Percentiles rank a stretch among this genome's conserved stretches.
These are phyloP conservation scores for Malachius bipustulatus DNA, from an alignment of 2,888 invertebrate genomes.

Conservation along the genomic window DNA sequence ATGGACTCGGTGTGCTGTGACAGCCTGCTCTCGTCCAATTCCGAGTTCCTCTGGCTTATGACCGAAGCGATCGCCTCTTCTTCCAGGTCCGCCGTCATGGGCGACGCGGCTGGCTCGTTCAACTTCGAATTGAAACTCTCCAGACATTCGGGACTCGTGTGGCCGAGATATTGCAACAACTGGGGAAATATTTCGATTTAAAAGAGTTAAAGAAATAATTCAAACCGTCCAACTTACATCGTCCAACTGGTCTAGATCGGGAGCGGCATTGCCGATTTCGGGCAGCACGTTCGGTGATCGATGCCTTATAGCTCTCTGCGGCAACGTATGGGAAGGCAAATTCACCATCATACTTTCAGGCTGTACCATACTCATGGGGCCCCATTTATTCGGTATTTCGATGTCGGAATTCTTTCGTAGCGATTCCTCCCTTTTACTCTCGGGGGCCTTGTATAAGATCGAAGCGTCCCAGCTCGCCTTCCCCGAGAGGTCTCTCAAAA, in stretches of 20 bases:
- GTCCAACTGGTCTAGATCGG: conserved; percentile 84
- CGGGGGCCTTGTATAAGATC: conserved; percentile 71
- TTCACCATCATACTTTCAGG: conserved; percentile 32
- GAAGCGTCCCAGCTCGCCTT: conserved; percentile 96
- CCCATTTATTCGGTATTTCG: conserved; percentile 18
- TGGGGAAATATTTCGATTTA: conserved; percentile 32
- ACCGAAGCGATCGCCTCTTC: conserved; percentile 77
- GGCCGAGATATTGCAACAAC: conserved; percentile 82
- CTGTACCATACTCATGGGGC: conserved; percentile 25
- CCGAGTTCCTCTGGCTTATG: conserved; percentile 72
- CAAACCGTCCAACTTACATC: conserved; percentile 68
- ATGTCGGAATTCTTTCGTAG: background rate
- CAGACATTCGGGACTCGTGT: conserved; percentile 82
- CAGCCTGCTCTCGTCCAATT: conserved; percentile 51
- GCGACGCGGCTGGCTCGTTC: conserved; percentile 67
- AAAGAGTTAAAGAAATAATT: conserved; percentile 5
- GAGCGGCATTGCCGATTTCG: conserved; percentile 65
- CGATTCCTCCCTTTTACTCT: conserved; percentile 18
- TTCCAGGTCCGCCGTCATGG: conserved; percentile 64
- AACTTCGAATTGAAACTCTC: conserved; percentile 53
- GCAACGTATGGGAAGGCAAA: conserved; percentile 30
- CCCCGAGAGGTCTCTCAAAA: conserved; percentile 82
- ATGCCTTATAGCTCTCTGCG: conserved; percentile 58
- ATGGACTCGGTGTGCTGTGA: conserved; percentile 29
- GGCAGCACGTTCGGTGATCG: conserved; percentile 68